Percentiles rank a stretch among this genome's conserved stretches.
Evolutionary conservation across 1,140 invertebrate genomes (phyloP).

Genomic region (Drosophila suzukii): DNA sequence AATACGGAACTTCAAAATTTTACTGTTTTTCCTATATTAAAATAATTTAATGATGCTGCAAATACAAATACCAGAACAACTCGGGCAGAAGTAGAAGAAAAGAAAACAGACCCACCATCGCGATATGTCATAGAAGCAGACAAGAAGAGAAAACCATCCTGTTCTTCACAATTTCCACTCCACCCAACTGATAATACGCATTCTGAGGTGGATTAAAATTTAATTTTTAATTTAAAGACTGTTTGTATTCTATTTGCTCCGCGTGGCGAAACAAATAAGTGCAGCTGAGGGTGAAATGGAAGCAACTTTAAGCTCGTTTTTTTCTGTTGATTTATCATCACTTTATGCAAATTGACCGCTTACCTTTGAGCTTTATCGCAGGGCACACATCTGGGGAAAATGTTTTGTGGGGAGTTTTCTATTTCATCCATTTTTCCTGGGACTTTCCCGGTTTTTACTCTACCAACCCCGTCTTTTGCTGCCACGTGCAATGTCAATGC

Average conservation of each 20-base stretch:
- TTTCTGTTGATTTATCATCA: conserved; percentile 77
- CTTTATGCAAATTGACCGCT: conserved; percentile 69
- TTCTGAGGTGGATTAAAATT: conserved; percentile 71
- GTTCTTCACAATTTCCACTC: neutral
- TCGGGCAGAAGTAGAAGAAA: conserved; percentile 50
- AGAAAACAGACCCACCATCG: conserved; percentile 48
- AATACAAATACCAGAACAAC: conserved; percentile 3
- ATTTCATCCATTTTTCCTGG: conserved; percentile 10
- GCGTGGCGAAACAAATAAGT: conserved; percentile 45
- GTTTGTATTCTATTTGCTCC: conserved; percentile 73
- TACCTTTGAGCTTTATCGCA: conserved; percentile 57
- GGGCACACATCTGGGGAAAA: conserved; percentile 26
- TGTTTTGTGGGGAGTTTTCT: conserved; percentile 11
- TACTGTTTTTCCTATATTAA: too few species aligned
- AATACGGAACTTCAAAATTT: too few species aligned
- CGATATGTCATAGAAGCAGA: conserved; percentile 68
- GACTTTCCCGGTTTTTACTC: neutral
- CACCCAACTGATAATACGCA: conserved; percentile 62
- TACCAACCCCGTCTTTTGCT: conserved; percentile 2
- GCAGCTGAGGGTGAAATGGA: conserved; percentile 8
- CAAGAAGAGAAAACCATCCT: conserved; percentile 41
- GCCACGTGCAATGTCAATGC: conserved; percentile 79
- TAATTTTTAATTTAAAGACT: conserved; percentile 83
- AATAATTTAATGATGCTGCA: neutral
- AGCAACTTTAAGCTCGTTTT: conserved; percentile 39